Percentiles rank a stretch among this genome's conserved stretches.
These are phyloP conservation scores for Girardia tigrina DNA, from an alignment of 2,888 invertebrate species.

Conservation along the genomic window DNA sequence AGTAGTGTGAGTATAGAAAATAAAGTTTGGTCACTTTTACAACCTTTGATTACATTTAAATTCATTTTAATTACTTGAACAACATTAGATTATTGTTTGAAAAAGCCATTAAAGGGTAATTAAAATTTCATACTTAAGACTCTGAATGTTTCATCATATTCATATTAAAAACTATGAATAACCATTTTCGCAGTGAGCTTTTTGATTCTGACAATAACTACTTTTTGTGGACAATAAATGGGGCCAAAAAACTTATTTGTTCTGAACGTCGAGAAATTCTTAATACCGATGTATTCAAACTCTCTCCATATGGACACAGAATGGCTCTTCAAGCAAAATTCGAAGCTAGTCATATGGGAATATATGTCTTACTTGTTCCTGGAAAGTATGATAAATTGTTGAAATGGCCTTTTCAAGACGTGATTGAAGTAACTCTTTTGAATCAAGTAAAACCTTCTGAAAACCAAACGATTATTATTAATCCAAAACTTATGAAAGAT, in stretches of 20 bases:
- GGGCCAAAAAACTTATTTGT: background rate
- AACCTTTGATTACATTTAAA: too few species aligned
- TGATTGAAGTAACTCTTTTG: background rate
- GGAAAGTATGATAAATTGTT: slow-evolving; percentile 5
- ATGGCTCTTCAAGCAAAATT: background rate
- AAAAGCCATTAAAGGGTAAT: too few species aligned
- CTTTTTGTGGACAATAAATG: background rate
- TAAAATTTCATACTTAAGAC: too few species aligned
- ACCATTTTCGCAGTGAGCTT: slow-evolving; percentile 1
- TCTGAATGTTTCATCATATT: too few species aligned
- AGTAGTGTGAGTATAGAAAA: too few species aligned
- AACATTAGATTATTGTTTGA: too few species aligned
- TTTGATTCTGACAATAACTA: slow-evolving; percentile 9
- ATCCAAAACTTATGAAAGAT: background rate
- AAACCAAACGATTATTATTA: background rate
- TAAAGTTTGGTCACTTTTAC: too few species aligned
- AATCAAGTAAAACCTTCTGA: background rate
- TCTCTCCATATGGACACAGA: background rate
- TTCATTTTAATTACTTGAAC: too few species aligned
- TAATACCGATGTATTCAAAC: background rate
- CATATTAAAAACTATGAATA: background rate
- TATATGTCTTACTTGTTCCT: background rate
- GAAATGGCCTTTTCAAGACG: background rate
- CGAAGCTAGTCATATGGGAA: background rate
- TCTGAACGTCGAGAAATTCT: background rate